Percentiles rank a stretch among this genome's conserved stretches.
Conservation (phyloP, 2,888 invertebrate species). For the Phania funesta region DNA sequence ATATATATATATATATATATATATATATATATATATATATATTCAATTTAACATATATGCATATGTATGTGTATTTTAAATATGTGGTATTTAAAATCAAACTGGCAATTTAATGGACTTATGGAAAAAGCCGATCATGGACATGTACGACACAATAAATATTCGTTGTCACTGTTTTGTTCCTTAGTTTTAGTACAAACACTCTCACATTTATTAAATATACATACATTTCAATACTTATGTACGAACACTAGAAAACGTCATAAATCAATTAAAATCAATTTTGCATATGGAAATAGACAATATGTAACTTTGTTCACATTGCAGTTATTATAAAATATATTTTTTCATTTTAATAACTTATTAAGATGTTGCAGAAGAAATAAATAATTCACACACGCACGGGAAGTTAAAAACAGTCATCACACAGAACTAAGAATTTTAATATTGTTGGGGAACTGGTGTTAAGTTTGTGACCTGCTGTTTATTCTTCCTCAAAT, state of each 20-base stretch:
- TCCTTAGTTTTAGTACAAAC: neutral
- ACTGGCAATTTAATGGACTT: constrained; percentile 14
- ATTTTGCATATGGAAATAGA: constrained; percentile 26
- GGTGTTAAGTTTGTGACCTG: constrained; percentile 46
- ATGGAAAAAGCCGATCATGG: constrained; percentile 26
- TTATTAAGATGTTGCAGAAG: constrained; percentile 9
- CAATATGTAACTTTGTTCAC: neutral
- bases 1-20: constrained; percentile 10
- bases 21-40: neutral
- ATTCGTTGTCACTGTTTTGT: constrained; percentile 17
- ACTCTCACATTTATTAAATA: too few relatives aligned
- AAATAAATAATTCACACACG: constrained; percentile 9
- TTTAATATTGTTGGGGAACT: constrained; percentile 60
- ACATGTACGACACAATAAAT: constrained; percentile 7
- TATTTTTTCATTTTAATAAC: neutral
- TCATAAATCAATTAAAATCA: constrained; percentile 49
- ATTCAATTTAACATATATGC: too few relatives aligned
- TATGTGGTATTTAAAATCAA: constrained; percentile 7
- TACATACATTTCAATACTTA: neutral
- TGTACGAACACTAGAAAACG: constrained; percentile 19
- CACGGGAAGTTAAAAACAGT: constrained; percentile 27
- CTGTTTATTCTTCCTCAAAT: constrained; percentile 53
- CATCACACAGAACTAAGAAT: constrained; percentile 53
- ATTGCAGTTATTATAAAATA: neutral
- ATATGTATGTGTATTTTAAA: constrained; percentile 9